Evolutionary conservation across 2,888 invertebrate genomes (phyloP).

Genomic region (Calameuta filiformis): DNA sequence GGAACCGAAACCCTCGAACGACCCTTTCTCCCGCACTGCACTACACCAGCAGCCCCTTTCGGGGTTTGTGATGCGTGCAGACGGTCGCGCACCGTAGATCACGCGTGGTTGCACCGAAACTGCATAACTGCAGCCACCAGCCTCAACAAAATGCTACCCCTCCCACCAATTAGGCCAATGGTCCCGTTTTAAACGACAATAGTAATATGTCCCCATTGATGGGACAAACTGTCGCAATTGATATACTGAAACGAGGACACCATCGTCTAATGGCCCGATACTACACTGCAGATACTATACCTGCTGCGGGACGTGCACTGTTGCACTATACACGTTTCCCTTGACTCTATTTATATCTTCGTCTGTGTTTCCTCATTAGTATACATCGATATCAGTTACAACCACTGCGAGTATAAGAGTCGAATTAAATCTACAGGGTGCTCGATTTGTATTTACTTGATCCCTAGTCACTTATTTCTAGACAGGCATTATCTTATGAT

Average conservation of each 20-base stretch:
- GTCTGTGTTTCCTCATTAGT: not conserved
- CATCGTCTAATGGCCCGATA: not conserved
- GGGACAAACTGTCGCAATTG: not conserved
- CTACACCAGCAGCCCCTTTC: slow-evolving; percentile 42
- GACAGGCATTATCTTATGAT: not conserved
- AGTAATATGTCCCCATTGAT: slow-evolving; percentile 37
- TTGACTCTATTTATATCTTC: not conserved
- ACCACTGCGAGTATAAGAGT: not conserved
- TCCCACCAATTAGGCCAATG: slow-evolving; percentile 57
- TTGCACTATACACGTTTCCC: not conserved
- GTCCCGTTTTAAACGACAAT: slow-evolving; percentile 53
- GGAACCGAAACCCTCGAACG: not conserved
- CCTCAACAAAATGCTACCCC: slow-evolving; percentile 49
- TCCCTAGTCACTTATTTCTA: not conserved
- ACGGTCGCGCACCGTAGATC: slow-evolving; percentile 57
- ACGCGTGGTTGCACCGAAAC: slow-evolving; percentile 58
- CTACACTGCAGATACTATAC: not conserved
- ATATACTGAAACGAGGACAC: not conserved
- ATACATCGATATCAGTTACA: not conserved
- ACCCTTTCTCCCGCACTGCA: not conserved
- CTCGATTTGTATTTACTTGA: not conserved
- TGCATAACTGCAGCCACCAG: slow-evolving; percentile 50
- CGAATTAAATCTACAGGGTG: not conserved
- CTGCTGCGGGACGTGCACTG: not conserved
- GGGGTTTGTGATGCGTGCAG: slow-evolving; percentile 60